Base-by-base conservation (phyloP, 2,797 vertebrate species). In the Pangasius mekongensis region DNA sequence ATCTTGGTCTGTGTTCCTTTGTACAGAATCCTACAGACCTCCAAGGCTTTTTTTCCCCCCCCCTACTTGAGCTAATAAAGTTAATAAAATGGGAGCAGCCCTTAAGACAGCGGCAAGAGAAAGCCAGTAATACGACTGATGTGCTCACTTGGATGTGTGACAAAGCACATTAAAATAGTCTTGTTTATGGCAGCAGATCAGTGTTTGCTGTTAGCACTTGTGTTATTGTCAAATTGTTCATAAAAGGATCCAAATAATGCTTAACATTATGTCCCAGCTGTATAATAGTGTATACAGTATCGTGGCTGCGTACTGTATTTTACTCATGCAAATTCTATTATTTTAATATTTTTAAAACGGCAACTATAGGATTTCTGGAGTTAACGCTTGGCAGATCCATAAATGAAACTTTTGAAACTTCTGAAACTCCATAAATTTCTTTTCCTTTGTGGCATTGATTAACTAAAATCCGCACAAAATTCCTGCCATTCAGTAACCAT, bases 121-220 rank as follows among this genome's bases (percentile, higher is more conserved):
- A 62, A 83, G 27, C 16, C 8, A 20, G 60, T 67, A 30, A 10
- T 60, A 24, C 9, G 36, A 6, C 24, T 27, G 16, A 47, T 49
- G 27, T 67, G 62, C 47, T 84, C 64, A 33, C 64, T 69, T 54
- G 47, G 16, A 84, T 84, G 47, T 69, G 47, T 66, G 81, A 66
- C 13, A 20, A 47, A 86, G 54, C 84, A 86, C 85, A 64, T 78
- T 30, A 6, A 49, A 66, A 66, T 64, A 14, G 22, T 22, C 74
- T 36, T 69, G 64, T 84, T 84, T 49, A 60, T 9, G 1, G 33
- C 20, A 80, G 60, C 47, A 76, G n/a, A 78, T 86, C 43, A 66
- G 60, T 39, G 58, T 36, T 39, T 49, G 85, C 73, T 27, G 58
- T 64, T 76, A 66, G 24, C 27, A 18, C 58, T 74, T 43, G 71